Evolutionary conservation across 2,113 vertebrate genomes (phyloP).

Genomic region (Taxidea taxus): DNA sequence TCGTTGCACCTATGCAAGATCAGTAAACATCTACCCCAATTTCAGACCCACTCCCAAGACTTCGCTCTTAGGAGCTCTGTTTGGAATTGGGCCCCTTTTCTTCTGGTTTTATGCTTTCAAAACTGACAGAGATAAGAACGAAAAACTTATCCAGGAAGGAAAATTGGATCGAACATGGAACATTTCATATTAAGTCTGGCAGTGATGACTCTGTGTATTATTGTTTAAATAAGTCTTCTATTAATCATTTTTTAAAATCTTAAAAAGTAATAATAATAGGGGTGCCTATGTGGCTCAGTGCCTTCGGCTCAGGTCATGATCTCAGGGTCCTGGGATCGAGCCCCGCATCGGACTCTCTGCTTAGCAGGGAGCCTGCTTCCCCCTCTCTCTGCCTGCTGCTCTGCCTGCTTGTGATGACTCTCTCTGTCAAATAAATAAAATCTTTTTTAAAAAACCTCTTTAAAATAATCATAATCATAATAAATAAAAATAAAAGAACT

Average conservation of each 20-base stretch:
- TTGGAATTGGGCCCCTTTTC: conserved; percentile 85
- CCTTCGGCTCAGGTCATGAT: too few species aligned
- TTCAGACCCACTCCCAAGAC: conserved; percentile 88
- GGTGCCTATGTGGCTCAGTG: too few species aligned
- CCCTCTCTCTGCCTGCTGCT: neutral
- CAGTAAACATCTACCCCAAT: conserved; percentile 82
- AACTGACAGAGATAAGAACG: conserved; percentile 84
- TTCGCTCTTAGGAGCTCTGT: conserved; percentile 84
- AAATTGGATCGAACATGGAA: conserved; percentile 79
- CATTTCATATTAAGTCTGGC: conserved; percentile 82
- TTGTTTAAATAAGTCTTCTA: conserved; percentile 77
- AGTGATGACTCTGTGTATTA: conserved; percentile 37
- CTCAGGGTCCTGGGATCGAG: neutral
- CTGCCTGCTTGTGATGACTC: neutral
- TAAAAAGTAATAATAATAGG: too few species aligned
- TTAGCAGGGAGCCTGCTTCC: neutral
- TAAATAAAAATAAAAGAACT: neutral
- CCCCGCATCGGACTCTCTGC: neutral
- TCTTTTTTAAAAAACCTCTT: neutral
- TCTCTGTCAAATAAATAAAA: neutral
- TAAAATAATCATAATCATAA: neutral
- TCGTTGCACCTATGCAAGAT: conserved; percentile 88
- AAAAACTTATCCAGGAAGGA: conserved; percentile 87
- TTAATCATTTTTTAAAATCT: neutral
- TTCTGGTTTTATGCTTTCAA: conserved; percentile 84